Conservation (phyloP, 2,113 vertebrate genomes). For the Callorhinus ursinus region DNA sequence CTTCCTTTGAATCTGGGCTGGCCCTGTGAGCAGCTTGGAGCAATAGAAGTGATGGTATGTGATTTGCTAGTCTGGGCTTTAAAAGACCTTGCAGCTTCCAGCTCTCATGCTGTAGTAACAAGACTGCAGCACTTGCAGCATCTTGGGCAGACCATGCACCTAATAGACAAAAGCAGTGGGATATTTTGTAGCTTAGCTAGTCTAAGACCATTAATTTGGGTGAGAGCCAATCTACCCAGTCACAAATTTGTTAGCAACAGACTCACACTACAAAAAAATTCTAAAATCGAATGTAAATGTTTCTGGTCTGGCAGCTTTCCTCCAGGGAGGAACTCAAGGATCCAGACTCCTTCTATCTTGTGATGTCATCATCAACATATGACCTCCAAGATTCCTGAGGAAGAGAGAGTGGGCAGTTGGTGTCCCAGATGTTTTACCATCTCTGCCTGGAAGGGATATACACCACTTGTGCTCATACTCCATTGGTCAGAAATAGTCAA, state of each 20-base stretch:
- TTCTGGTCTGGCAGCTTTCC: not conserved
- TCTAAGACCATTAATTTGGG: not conserved
- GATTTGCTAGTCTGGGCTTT: not conserved
- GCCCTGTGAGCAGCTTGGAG: not conserved
- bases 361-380: not conserved
- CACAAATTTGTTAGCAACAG: not conserved
- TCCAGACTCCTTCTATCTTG: not conserved
- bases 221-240: not conserved
- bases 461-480: not conserved
- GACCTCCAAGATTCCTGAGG: not conserved
- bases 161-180: not conserved
- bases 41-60: not conserved
- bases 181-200: not conserved
- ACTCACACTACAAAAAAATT: not conserved
- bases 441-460: not conserved
- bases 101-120: not conserved
- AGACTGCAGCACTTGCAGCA: not conserved
- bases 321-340: not conserved
- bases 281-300: not conserved
- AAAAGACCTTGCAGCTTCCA: not conserved
- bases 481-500: not conserved
- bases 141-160: too few relatives aligned
- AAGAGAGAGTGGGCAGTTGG: not conserved
- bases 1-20: not conserved
- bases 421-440: not conserved